Conservation (phyloP, 1,140 invertebrate species). For the Leptinotarsa defecta region DNA sequence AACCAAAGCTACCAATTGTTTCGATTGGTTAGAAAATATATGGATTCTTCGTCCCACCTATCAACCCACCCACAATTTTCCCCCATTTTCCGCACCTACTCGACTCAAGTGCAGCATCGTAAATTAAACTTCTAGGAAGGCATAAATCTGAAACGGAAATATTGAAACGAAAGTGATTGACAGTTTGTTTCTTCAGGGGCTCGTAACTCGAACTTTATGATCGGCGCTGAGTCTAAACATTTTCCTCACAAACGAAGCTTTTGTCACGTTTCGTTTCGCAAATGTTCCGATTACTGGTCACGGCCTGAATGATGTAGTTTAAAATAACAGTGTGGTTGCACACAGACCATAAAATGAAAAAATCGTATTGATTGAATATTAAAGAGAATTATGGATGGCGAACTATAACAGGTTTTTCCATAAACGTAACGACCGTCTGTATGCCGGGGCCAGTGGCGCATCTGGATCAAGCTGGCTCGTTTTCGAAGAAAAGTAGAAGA, state of each 20-base stretch:
- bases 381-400: neutral
- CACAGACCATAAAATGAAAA: neutral
- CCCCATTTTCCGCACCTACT: no score
- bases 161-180: neutral
- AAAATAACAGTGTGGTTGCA: neutral
- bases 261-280: neutral
- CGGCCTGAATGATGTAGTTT: neutral
- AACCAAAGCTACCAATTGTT: no score
- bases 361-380: neutral
- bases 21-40: no score
- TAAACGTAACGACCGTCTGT: slow-evolving; percentile 2
- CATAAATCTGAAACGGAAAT: neutral
- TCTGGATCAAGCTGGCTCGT: no score
- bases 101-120: neutral
- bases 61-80: no score
- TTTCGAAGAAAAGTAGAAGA: no score
- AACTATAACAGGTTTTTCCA: slow-evolving; percentile 6
- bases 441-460: neutral
- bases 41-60: no score
- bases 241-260: neutral
- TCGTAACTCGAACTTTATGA: neutral
- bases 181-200: neutral
- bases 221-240: neutral
- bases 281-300: neutral
- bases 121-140: neutral